Evolutionary conservation across 2,797 vertebrate genomes (phyloP), one percentile per base, ranked within the genome.

Genomic region (Sus cebifrons): DNA sequence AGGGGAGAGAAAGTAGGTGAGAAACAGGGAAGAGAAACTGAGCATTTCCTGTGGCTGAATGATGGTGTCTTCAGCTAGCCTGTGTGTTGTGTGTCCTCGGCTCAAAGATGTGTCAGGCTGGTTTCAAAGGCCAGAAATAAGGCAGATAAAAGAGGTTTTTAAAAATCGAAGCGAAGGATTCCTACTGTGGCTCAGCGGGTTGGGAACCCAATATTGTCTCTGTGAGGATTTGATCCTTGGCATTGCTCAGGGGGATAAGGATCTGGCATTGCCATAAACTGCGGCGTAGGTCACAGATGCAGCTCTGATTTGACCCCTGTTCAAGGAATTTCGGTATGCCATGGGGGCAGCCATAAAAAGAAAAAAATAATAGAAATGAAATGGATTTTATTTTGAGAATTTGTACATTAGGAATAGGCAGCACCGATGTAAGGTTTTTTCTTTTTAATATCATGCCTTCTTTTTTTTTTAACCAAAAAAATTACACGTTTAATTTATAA

Each of bases 311-410:
- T 36, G 36, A 36, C 36, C 36, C 36, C 36, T 36, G 36, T 36
- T 36, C 36, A 36, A 36, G 36, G 36, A 36, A 36, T 36, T 36
- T 36, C 36, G 36, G 36, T 36, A 36, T 36, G 36, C 36, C 36
- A 36, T 36, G 36, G 36, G 36, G 36, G 36, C 36, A 36, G 36
- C 36, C 36, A 36, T 36, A 36, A 36, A 36, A 36, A 36, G 36
- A 36, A 36, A 36, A 36, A 36, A 36, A 36, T 36, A 36, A n/a
- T 17, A 14, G 54, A 62, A 75, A 60, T 68, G 60, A 79, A 56
- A 44, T 54, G 27, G 29, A 60, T 73, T 91, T 65, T 36, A 71
- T 93, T 87, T 95, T 91, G 83, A 64, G 78, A 88, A 94, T 74
- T 91, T 81, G 40, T 81, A 74, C 11, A 29, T 54, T 29, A 79